phyloP scores from a whole-genome alignment of 2,113 vertebrate species.

The Heterotilapia buettikoferi region DNA sequence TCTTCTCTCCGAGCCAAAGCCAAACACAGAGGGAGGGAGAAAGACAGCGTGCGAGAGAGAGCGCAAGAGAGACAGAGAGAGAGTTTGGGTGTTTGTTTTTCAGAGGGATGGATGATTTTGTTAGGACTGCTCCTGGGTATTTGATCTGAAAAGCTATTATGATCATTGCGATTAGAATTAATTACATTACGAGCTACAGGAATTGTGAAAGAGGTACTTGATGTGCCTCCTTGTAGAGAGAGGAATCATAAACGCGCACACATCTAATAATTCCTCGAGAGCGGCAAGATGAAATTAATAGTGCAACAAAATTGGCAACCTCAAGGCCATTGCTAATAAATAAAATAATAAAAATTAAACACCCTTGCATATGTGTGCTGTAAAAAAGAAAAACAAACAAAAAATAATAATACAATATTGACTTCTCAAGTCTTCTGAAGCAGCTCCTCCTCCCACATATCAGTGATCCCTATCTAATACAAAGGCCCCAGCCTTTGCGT shows the following conservation, averaged over 20 bases:
- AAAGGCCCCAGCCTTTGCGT: slow-evolving; percentile 46
- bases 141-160: slow-evolving; percentile 69
- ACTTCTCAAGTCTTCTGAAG: slow-evolving; percentile 19
- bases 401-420: slow-evolving; percentile 15
- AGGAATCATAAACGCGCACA: slow-evolving; percentile 17
- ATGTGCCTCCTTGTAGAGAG: slow-evolving; percentile 24
- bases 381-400: slow-evolving; percentile 15
- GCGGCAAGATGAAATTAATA: slow-evolving; percentile 37
- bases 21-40: slow-evolving; percentile 11
- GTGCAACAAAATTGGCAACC: slow-evolving; percentile 24
- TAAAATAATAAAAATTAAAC: slow-evolving; percentile 32
- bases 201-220: slow-evolving; percentile 42
- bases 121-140: slow-evolving; percentile 62
- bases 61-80: not conserved
- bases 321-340: slow-evolving; percentile 13
- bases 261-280: slow-evolving; percentile 23
- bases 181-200: slow-evolving; percentile 61
- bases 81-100: slow-evolving; percentile 58
- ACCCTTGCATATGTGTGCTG: not conserved
- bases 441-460: slow-evolving; percentile 25
- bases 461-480: slow-evolving; percentile 59
- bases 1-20: slow-evolving; percentile 32
- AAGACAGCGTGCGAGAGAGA: slow-evolving; percentile 1
- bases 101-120: slow-evolving; percentile 61
- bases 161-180: slow-evolving; percentile 69